A percentile compares a stretch with the other conserved stretches of the same genome.
phyloP scores from a whole-genome alignment of 2,113 vertebrate genomes.

The Megaceryle maxima region DNA sequence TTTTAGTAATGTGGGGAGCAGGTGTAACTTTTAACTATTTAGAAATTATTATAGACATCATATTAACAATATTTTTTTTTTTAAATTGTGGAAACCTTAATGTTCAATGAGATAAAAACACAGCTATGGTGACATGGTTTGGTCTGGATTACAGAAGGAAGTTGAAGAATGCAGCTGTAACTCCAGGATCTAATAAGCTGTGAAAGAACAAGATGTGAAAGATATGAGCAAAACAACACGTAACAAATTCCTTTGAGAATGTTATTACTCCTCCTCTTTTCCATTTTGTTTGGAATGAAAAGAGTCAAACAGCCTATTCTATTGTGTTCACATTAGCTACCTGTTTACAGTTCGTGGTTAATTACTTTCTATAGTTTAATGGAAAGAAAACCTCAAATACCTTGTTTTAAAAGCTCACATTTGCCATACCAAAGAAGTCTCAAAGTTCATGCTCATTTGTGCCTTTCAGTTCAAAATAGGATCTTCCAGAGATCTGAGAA shows the following conservation, averaged over 20 bases:
- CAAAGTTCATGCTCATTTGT: neutral
- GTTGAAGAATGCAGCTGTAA: neutral
- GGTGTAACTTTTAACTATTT: neutral
- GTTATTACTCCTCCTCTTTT: neutral
- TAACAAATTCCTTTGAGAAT: constrained; percentile 4
- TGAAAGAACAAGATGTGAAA: constrained; percentile 45
- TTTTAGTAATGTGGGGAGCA: neutral
- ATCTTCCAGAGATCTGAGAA: neutral
- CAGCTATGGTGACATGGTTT: neutral
- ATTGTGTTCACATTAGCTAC: neutral
- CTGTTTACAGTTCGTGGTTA: neutral
- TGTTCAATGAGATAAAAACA: neutral
- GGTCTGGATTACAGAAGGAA: neutral
- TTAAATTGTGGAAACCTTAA: neutral
- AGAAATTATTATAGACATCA: neutral
- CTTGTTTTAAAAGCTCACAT: neutral
- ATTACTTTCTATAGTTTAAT: neutral
- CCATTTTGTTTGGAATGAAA: neutral
- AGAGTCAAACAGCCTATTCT: neutral
- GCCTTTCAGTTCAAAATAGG: neutral
- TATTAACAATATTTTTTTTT: neutral
- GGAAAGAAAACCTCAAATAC: neutral
- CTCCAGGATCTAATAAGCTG: neutral
- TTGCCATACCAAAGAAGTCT: neutral
- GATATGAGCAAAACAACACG: neutral